Base-by-base conservation (phyloP, 2,113 vertebrate genomes). In the Callopanchax toddi region DNA sequence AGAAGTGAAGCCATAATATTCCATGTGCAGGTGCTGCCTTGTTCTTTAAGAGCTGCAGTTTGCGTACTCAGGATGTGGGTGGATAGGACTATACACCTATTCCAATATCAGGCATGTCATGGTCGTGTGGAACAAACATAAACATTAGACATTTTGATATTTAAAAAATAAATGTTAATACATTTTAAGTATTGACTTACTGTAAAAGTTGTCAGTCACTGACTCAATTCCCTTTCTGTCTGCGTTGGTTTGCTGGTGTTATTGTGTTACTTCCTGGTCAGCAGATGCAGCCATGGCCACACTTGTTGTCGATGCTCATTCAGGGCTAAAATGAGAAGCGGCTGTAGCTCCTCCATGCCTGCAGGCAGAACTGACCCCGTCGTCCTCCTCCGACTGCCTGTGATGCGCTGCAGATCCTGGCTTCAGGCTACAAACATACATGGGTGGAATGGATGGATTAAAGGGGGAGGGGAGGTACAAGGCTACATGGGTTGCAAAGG, bases 361-460 rank as follows among this genome's bases (percentile, higher is more conserved):
- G 78, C 68, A 87, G 89, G 86, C 90, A 23, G 70, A 75, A 74
- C 75, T 88, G 86, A 87, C 88, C 88, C 81, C 23, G 25, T 58
- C 40, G 37, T 84, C 69, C 82, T 80, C 69, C 65, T 80, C 60
- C 37, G 52, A 78, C 83, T 81, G 77, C 78, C 79, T 82, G 71
- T 70, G 50, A 86, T 71, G 77, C 78, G 77, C 73, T 64, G 65
- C 66, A 48, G 61, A 83, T 85, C 71, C 56, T 78, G 17, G 83
- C 90, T 88, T 57, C 84, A 78, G 90, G 90, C 89, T 73, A 87
- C 76, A 84, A 84, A 83, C 67, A 79, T 73, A 67, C 65, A 60
- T 52, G 60, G 39, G 32, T 51, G 54, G 42, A 52, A 9, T 17
- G 50, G 51, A 40, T 26, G 52, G 54, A 18, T 40, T 58, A 40